Percentiles rank a stretch among this genome's conserved stretches.
phyloP scores from a whole-genome alignment of 2,113 vertebrate genomes.

The Plectropomus leopardus region DNA sequence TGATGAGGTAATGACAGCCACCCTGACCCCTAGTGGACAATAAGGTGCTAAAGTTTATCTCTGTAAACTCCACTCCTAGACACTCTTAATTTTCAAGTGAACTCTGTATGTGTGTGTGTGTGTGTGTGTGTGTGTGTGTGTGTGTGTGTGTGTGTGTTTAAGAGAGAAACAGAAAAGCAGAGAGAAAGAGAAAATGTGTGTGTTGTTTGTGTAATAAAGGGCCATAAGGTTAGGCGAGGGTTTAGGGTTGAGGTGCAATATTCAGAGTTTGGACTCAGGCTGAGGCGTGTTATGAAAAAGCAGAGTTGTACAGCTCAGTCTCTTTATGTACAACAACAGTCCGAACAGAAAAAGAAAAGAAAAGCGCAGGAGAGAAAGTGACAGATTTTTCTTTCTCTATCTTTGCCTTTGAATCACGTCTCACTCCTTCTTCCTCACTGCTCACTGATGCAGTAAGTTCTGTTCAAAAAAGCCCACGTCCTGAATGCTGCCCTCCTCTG shows the following conservation, averaged over 20 bases:
- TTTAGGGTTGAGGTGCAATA: constrained; percentile 68
- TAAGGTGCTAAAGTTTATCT: constrained; percentile 81
- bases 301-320: constrained; percentile 69
- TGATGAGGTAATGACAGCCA: constrained; percentile 76
- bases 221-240: constrained; percentile 39
- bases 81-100: constrained; percentile 65
- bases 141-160: constrained; percentile 26
- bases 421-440: constrained; percentile 38
- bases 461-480: constrained; percentile 44
- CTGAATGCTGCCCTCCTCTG: constrained; percentile 64
- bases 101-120: constrained; percentile 38
- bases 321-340: constrained; percentile 73
- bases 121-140: constrained; percentile 37
- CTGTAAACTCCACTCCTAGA: constrained; percentile 70
- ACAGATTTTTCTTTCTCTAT: constrained; percentile 28
- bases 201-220: constrained; percentile 51
- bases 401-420: constrained; percentile 26
- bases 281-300: constrained; percentile 66
- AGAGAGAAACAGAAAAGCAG: constrained; percentile 16
- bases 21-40: constrained; percentile 66
- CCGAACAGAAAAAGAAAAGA: constrained; percentile 15
- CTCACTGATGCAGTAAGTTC: constrained; percentile 67
- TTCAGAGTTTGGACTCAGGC: constrained; percentile 70
- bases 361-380: constrained; percentile 18
- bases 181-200: not conserved